Evolutionary conservation across 1,140 invertebrate species (phyloP), one percentile per base, ranked within the genome.

Genomic region (Pseudomyrmex gracilis): DNA sequence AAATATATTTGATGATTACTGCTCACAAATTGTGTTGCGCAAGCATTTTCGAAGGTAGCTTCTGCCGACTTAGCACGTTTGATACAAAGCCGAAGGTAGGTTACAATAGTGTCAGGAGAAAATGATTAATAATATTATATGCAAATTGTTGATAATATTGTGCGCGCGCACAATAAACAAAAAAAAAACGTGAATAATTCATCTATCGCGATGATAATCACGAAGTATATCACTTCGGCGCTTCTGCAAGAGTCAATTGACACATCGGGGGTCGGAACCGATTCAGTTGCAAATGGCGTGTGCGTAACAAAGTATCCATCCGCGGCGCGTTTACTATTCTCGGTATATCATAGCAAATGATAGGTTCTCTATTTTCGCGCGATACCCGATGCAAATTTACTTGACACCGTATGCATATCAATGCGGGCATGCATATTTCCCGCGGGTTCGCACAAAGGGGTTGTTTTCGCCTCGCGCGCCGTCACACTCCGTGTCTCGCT

Each of bases 321-420:
- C 34, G 34, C 34, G 5, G 34, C 51, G 85, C 86, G 77, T 87
- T 87, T 87, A 70, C 55, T 58, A 70, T 84, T 68, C 86, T 53
- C 47, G 61, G 78, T 84, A 84, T 47, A 71, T 83, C 67, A 73
- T 70, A 20, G 60, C 82, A 67, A 90, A 82, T 84, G 77, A 88
- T 83, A 77, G 74, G 24, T 82, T 34, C 83, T 73, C 73, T 63
- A 87, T 88, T 83, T 82, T 70, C 74, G 45, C 73, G 57, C 55
- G 49, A 88, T 87, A 82, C 49, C 49, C 87, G 60, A 88, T 87
- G 83, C 83, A 85, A 88, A 87, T 88, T 88, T 87, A 77, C 58
- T 80, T 64, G 55, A 73, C 83, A 74, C 73, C 58, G 67, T 85
- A 74, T 78, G 83, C 68, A 87, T 85, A 82, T 87, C 87, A 73